Percentiles rank a stretch among this genome's conserved stretches.
These are phyloP conservation scores for Mystacides longicornis DNA, from an alignment of 2,888 invertebrate genomes.

Conservation along the genomic window DNA sequence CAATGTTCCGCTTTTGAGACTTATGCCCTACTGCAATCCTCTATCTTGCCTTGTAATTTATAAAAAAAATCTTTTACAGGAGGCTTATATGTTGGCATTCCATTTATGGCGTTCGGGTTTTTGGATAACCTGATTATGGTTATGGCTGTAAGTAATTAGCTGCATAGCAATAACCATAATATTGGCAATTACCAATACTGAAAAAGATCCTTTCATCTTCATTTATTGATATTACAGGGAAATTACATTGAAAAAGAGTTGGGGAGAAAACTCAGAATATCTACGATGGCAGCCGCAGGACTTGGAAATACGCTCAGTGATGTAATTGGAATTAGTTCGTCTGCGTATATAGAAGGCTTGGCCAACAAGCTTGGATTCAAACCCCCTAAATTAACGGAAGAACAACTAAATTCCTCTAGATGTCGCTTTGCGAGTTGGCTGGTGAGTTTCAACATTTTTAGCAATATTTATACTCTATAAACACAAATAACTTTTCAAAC, in stretches of 20 bases:
- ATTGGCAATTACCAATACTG: too few relatives aligned
- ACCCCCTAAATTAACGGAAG: constrained; percentile 76
- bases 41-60: background rate
- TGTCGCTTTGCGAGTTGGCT: constrained; percentile 72
- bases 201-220: too few relatives aligned
- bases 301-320: constrained; percentile 96
- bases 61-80: constrained; percentile 52
- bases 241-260: constrained; percentile 89
- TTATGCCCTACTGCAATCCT: background rate
- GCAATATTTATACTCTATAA: too few relatives aligned
- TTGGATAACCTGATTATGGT: constrained; percentile 99
- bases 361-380: constrained; percentile 71
- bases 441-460: constrained; percentile 40
- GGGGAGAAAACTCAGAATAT: constrained; percentile 78
- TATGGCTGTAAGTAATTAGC: constrained; percentile 80
- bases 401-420: constrained; percentile 77
- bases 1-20: background rate
- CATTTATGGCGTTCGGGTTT: constrained; percentile 97
- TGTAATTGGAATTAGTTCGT: constrained; percentile 88
- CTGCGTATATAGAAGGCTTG: constrained; percentile 85
- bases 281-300: constrained; percentile 94
- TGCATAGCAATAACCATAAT: too few relatives aligned
- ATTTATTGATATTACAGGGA: constrained; percentile 79
- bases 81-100: constrained; percentile 81
- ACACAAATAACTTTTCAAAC: too few relatives aligned